Evolutionary conservation across 92 coral and sea anemone species (phyloP), one percentile per base, ranked within the genome.

Genomic region (Porites divaricata): DNA sequence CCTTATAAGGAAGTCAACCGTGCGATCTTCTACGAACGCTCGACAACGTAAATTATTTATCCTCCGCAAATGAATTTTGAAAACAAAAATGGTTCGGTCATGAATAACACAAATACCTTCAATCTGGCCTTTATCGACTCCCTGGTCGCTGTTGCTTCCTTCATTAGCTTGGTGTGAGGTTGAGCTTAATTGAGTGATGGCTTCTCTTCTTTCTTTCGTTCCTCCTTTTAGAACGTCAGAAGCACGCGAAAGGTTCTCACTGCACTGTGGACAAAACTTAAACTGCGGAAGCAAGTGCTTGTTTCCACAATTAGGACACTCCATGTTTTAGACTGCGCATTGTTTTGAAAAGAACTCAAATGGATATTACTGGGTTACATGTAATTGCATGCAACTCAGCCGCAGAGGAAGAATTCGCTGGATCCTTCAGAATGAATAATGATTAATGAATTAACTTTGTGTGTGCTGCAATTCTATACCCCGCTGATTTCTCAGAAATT

Each of bases 221-320:
- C 56, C 56, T 51, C 2, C 8, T 41, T 45, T 22, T 23, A 50
- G 45, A 15, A 20, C 19, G 12, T 45, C 41, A 64, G 66, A 68
- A 64, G 50, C 83, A 23, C 22, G 63, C 23, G 72, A 57, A 49
- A 78, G 63, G 17, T 14, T 23, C 48, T 1, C 49, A 21, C 63
- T 20, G 16, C 83, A 78, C 15, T 49, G 62, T 17, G 81, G 81
- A 16, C 81, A 78, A 15, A 4, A 65, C 15, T 65, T 78, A 23
- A 11, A 48, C 7, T 12, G 49, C 4, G 74, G 73, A 64, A 12
- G 63, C 11, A 78, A 65, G 48, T 10, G 61, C 52, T 62, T 78
- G 61, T 19, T 1, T 65, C 83, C 83, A 78, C 83, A 78, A 10
- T 1, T 65, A 3, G 72, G 73, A 53, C 72, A 78, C 83, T 65